Evolutionary conservation across 1,140 invertebrate genomes (phyloP).

Genomic region (Sinonovacula constricta): DNA sequence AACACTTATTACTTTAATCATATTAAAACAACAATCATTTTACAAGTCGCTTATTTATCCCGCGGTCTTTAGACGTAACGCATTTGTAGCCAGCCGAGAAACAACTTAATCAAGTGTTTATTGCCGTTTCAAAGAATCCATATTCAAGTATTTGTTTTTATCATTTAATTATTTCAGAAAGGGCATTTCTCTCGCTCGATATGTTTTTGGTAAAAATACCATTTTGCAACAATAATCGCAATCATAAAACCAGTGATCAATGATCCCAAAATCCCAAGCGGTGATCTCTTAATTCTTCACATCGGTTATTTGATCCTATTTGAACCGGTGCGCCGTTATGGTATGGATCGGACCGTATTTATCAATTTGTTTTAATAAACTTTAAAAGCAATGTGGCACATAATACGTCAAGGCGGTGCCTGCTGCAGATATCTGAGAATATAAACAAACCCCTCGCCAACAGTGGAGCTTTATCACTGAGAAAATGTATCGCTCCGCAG

Average conservation of each 20-base stretch:
- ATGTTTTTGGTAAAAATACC: not conserved
- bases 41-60: too few relatives aligned
- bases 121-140: too few relatives aligned
- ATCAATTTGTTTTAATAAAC: not conserved
- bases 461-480: not conserved
- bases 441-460: not conserved
- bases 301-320: not conserved
- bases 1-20: too few relatives aligned
- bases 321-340: not conserved
- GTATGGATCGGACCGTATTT: not conserved
- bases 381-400: conserved; percentile 1
- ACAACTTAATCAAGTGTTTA: too few relatives aligned
- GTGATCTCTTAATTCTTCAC: not conserved
- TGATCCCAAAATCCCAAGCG: not conserved
- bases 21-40: too few relatives aligned
- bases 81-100: too few relatives aligned
- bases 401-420: not conserved
- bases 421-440: not conserved
- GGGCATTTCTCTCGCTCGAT: too few relatives aligned
- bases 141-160: too few relatives aligned
- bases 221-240: not conserved
- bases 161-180: too few relatives aligned
- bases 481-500: not conserved
- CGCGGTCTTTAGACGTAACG: too few relatives aligned
- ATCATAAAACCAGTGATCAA: not conserved